These are phyloP conservation scores for Seira ritae DNA, from an alignment of 2,888 invertebrate genomes.

Conservation along the genomic window DNA sequence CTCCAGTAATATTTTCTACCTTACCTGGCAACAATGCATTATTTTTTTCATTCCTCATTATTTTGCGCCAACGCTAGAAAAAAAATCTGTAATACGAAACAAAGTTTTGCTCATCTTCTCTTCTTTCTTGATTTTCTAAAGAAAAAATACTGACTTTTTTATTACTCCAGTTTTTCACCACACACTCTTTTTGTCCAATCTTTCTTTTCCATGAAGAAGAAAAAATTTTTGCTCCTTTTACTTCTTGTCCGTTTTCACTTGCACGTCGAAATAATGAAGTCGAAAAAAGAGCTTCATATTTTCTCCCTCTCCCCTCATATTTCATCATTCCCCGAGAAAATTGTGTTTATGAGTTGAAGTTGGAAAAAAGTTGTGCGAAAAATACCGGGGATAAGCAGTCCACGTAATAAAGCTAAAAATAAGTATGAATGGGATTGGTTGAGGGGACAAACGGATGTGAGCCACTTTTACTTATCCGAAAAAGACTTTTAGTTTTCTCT, in stretches of 20 bases:
- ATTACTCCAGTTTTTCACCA: background rate
- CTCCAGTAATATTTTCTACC: background rate
- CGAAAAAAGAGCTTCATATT: slow-evolving; percentile 16
- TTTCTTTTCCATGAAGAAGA: background rate
- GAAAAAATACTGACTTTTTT: slow-evolving; percentile 6
- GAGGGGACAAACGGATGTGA: slow-evolving; percentile 20
- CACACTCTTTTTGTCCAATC: slow-evolving; percentile 4
- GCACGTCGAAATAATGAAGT: slow-evolving; percentile 20
- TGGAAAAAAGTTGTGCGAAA: background rate
- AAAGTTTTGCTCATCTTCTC: slow-evolving; percentile 5
- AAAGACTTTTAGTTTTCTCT: slow-evolving; percentile 13
- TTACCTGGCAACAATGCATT: slow-evolving; percentile 8
- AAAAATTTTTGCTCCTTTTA: background rate
- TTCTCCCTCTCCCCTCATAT: slow-evolving; percentile 10
- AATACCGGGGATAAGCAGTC: slow-evolving; percentile 7
- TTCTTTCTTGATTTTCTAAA: slow-evolving; percentile 2
- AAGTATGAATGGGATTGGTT: slow-evolving; percentile 22
- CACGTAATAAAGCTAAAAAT: slow-evolving; percentile 18
- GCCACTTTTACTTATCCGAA: slow-evolving; percentile 18
- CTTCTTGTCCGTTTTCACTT: slow-evolving; percentile 10
- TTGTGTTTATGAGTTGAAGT: slow-evolving; percentile 17
- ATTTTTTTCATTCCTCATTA: slow-evolving; percentile 9
- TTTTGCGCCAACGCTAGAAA: background rate
- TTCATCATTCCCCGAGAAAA: slow-evolving; percentile 13
- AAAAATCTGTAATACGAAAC: background rate